Conservation (phyloP, 2,888 invertebrate genomes). For the Parnassius mnemosyne region DNA sequence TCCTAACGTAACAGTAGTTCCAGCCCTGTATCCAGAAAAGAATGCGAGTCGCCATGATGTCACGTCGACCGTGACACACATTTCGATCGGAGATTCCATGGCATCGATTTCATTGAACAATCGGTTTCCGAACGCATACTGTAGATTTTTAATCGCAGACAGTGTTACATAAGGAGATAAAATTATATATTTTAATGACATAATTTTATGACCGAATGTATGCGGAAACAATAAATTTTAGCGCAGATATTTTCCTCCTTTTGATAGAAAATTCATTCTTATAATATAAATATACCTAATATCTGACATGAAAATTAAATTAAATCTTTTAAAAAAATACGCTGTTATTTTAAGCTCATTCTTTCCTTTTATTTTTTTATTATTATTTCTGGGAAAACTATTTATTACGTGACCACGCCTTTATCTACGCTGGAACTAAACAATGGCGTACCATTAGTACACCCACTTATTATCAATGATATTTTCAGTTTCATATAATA, state of each 20-base stretch:
- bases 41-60: constrained; percentile 37
- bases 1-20: background rate
- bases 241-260: background rate
- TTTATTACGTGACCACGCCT: too few relatives aligned
- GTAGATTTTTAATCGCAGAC: constrained; percentile 1
- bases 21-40: constrained; percentile 36
- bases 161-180: constrained; percentile 7
- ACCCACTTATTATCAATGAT: too few relatives aligned
- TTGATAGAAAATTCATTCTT: background rate
- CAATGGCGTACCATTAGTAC: too few relatives aligned
- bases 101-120: constrained; percentile 41
- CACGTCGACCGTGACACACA: constrained; percentile 56
- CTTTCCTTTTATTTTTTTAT: too few relatives aligned
- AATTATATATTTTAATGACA: constrained; percentile 5
- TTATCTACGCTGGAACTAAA: too few relatives aligned
- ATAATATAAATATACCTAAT: too few relatives aligned
- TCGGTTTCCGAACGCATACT: constrained; percentile 15
- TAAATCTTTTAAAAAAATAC: too few relatives aligned
- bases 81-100: constrained; percentile 38
- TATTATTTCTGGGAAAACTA: too few relatives aligned
- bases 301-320: too few relatives aligned
- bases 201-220: background rate
- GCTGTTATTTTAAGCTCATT: too few relatives aligned
- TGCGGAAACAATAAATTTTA: background rate
- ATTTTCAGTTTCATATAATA: too few relatives aligned